Evolutionary conservation across 2,797 vertebrate genomes (phyloP).

Genomic region (Fundulus diaphanus): DNA sequence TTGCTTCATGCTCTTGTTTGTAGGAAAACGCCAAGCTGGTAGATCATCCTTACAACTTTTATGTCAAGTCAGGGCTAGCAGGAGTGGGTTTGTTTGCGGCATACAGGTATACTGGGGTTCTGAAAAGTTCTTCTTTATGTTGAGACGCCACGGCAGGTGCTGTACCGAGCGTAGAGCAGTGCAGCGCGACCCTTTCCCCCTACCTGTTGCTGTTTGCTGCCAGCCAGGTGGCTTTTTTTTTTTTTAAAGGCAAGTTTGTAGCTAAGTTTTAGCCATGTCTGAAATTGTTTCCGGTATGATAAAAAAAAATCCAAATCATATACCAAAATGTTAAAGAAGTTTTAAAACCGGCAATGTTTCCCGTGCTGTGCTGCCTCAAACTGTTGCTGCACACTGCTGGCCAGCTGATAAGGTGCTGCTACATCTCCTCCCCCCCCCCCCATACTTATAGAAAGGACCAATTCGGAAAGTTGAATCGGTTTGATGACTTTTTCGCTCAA

Average conservation of each 20-base stretch:
- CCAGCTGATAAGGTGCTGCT: neutral
- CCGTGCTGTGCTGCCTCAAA: too few species aligned
- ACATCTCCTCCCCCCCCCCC: too few species aligned
- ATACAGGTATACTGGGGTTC: neutral
- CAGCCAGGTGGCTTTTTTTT: neutral
- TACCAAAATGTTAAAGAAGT: neutral
- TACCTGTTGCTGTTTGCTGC: neutral
- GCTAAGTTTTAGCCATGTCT: neutral
- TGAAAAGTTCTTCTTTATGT: neutral
- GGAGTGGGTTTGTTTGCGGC: neutral
- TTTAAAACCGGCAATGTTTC: neutral
- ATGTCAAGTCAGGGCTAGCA: neutral
- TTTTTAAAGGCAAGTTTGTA: neutral
- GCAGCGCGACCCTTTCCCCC: neutral
- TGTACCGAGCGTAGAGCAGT: neutral
- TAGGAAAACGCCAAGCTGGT: constrained; percentile 45
- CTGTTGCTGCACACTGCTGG: neutral
- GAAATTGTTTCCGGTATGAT: constrained; percentile 1
- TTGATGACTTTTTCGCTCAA: neutral
- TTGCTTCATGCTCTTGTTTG: constrained; percentile 51
- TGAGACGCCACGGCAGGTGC: neutral
- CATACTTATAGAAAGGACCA: neutral
- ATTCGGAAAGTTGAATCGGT: neutral
- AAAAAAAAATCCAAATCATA: constrained; percentile 6
- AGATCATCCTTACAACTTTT: constrained; percentile 43